Percentiles rank a stretch among this genome's conserved stretches.
Evolutionary conservation across 2,888 invertebrate species (phyloP).

Genomic region (Leptogaster cylindrica): DNA sequence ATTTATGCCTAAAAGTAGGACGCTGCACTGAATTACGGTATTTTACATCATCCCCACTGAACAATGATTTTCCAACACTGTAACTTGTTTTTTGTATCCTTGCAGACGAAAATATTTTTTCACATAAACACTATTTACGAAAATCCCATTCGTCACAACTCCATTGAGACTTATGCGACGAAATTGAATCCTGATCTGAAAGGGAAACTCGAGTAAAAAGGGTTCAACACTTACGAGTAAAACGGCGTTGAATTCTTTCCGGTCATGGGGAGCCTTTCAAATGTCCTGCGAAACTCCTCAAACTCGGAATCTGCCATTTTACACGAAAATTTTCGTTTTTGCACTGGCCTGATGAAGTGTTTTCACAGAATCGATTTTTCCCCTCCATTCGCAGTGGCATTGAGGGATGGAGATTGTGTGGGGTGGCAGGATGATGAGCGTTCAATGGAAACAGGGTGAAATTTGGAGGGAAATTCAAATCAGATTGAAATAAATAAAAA

Average conservation of each 20-base stretch:
- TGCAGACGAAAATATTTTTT: no score
- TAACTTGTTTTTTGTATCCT: no score
- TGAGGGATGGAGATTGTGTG: constrained; percentile 24
- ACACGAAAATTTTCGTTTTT: constrained; percentile 54
- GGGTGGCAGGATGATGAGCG: constrained; percentile 5
- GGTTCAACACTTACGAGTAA: constrained; percentile 78
- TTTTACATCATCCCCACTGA: no score
- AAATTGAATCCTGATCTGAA: constrained; percentile 2
- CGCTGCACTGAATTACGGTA: no score
- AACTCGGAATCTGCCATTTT: constrained; percentile 91
- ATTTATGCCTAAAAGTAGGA: constrained; percentile 28
- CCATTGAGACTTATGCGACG: neutral
- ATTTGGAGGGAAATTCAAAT: constrained; percentile 3
- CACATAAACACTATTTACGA: no score
- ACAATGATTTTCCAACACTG: no score
- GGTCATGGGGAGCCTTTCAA: constrained; percentile 80
- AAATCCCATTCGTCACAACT: no score
- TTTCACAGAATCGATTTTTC: constrained; percentile 40
- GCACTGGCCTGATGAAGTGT: constrained; percentile 57
- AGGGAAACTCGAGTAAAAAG: neutral
- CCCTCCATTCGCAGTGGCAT: constrained; percentile 28
- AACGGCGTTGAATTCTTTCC: constrained; percentile 77
- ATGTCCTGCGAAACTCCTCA: constrained; percentile 88
- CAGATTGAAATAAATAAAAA: no score
- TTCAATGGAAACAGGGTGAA: neutral